Evolutionary conservation across 1,140 invertebrate species (phyloP).

Genomic region (Octopus sinensis): DNA sequence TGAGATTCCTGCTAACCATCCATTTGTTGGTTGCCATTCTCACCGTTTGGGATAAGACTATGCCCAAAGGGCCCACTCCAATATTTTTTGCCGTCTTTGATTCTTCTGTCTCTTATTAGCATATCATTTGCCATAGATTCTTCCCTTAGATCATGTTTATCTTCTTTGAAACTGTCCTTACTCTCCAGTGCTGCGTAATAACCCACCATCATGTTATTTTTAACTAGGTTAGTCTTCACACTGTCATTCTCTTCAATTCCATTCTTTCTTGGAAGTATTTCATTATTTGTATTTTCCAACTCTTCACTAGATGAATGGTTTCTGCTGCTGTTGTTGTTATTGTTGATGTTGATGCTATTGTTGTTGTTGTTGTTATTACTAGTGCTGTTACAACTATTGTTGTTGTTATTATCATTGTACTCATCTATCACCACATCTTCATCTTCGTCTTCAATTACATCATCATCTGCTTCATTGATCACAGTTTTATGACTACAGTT

Average conservation of each 20-base stretch:
- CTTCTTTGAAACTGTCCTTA: background rate
- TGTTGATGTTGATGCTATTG: background rate
- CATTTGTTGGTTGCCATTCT: background rate
- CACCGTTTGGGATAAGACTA: background rate
- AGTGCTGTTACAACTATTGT: background rate
- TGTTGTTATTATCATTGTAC: background rate
- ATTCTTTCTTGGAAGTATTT: background rate
- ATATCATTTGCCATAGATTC: background rate
- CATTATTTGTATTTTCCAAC: too few relatives aligned
- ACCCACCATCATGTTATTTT: too few relatives aligned
- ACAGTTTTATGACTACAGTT: background rate
- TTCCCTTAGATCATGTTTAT: background rate
- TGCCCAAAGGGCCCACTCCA: background rate
- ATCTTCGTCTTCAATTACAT: background rate
- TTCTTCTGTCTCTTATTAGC: background rate
- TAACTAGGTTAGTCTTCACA: background rate
- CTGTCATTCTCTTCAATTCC: background rate
- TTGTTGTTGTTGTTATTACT: background rate
- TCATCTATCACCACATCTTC: background rate
- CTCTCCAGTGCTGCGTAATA: too few relatives aligned
- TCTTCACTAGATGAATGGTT: background rate
- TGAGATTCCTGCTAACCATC: background rate
- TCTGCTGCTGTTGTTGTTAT: background rate
- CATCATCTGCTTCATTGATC: background rate
- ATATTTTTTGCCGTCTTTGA: background rate